A percentile compares a stretch with the other conserved stretches of the same genome.
Evolutionary conservation across 1,140 invertebrate genomes (phyloP).

Genomic region (Drosophila parabipectinata): DNA sequence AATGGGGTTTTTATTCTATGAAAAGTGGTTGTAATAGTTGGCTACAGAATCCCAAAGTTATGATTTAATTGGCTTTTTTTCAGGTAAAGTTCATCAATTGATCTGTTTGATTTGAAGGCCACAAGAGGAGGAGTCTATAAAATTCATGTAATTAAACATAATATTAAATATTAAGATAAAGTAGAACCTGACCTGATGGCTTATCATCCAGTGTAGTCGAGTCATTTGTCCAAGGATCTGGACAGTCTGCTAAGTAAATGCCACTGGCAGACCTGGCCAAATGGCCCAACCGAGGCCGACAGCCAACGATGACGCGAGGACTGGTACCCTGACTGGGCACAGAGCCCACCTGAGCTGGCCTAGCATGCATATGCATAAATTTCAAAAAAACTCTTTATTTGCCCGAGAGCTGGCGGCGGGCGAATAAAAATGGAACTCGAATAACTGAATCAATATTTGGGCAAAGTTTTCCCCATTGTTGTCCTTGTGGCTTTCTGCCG

Average conservation of each 20-base stretch:
- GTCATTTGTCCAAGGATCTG: constrained; percentile 7
- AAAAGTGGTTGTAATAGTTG: constrained; percentile 5
- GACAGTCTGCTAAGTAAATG: constrained; percentile 54
- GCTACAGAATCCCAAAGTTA: too few species aligned
- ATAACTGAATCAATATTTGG: constrained; percentile 64
- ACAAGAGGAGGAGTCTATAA: too few species aligned
- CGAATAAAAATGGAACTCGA: constrained; percentile 42
- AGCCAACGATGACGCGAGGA: constrained; percentile 12
- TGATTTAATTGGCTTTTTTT: too few species aligned
- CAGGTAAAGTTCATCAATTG: too few species aligned
- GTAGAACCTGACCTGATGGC: too few species aligned
- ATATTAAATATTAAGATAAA: constrained; percentile 25
- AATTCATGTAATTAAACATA: neutral
- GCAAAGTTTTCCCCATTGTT: constrained; percentile 50
- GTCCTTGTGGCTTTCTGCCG: constrained; percentile 21
- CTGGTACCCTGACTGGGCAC: too few species aligned
- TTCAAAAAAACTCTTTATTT: constrained; percentile 65
- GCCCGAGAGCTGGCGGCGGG: constrained; percentile 25
- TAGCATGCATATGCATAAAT: constrained; percentile 63
- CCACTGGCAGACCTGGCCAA: constrained; percentile 35
- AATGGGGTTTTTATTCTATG: neutral
- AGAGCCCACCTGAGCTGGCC: constrained; percentile 9
- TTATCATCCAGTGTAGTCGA: constrained; percentile 1
- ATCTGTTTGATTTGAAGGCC: too few species aligned
- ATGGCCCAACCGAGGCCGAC: constrained; percentile 23